Base-by-base conservation (phyloP, 2,888 invertebrate genomes). In the Leptura quadrifasciata region DNA sequence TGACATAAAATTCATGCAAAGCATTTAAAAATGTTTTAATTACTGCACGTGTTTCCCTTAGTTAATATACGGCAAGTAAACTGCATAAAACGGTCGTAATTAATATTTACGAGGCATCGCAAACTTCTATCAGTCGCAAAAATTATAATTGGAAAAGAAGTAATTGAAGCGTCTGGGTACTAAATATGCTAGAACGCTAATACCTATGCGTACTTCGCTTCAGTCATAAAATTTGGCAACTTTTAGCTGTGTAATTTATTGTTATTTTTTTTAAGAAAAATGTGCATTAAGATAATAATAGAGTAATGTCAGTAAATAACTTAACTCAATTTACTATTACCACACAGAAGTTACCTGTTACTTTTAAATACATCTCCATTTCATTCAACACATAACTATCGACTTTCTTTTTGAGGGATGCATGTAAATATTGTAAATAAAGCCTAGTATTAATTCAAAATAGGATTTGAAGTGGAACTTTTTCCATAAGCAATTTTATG, bases 11-110 rank as follows among this genome's bases (percentile, higher is more conserved):
- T 68, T 35, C 55, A 55, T 68, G 68, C 68, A 35, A 18, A n/a
- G 68, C 68, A 68, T 68, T 57, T 24, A 55, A 68, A 55, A 67
- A n/a, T 55, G 57, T 27, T 68, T 55, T 68, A 68, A 68, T 68
- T 57, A 15, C 20, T 12, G 27, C 68, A 68, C 68, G 68, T 68
- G 68, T 57, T 55, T 31, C 54, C 57, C 31, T 54, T 52, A 24
- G 68, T 24, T 55, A 52, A 68, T 24, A 35, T 68, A 68, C 54
- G 68, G 55, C 68, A 57, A 54, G 24, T 55, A 35, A 68, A 57
- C 68, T 68, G 68, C 57, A 55, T 68, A 68, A 68, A 68, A 68
- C 20, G 20, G 39, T 20, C 55, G 68, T 57, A 68, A 57, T 68
- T 68, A 68, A 57, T 55, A 68, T 68, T 68, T 68, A 68, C 55